Base-by-base conservation (phyloP, 2,888 invertebrate species). In the Aphidoletes aphidimyza region DNA sequence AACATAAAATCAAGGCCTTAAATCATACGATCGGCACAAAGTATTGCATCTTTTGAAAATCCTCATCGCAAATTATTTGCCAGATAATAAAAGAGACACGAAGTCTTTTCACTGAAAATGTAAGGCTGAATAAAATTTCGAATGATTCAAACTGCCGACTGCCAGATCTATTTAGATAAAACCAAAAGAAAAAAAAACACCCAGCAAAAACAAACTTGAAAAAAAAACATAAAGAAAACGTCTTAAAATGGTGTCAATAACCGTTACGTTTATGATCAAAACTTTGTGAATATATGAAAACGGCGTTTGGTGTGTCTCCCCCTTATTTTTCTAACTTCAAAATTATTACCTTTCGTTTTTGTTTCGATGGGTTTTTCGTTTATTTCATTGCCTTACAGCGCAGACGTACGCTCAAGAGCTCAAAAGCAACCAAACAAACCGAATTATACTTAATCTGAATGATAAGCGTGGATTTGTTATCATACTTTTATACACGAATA, bases 401-500 rank as follows among this genome's bases (percentile, higher is more conserved):
- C 69, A 69, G 69, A 30, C 69, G 69, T 34, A 69, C n/a, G 14
- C 42, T 14, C 6, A 42, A 42, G 14, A n/a, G n/a, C n/a, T n/a
- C n/a, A n/a, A n/a, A n/a, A n/a, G n/a, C n/a, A n/a, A n/a, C n/a
- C n/a, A n/a, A n/a, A n/a, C n/a, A n/a, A n/a, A 69, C n/a, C 30
- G 30, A 69, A 69, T 30, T 69, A 69, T 69, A 9, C 14, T 11
- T 69, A 69, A 69, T 69, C 69, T 69, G 69, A 69, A 14, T 34
- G 69, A 69, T 69, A 69, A 69, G 69, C 69, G 30, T 69, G 69
- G 69, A 69, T 69, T 69, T 69, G 30, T 69, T 69, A 69, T 69
- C 69, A 69, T 69, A 69, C 54, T 22, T 69, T 69, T 69, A 69
- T 69, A 30, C 30, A 14, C 69, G n/a, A 19, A 69, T 69, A 69